Percentiles rank a stretch among this genome's conserved stretches.
Evolutionary conservation across 2,113 vertebrate species (phyloP).

Genomic region (Actinemys pallida): DNA sequence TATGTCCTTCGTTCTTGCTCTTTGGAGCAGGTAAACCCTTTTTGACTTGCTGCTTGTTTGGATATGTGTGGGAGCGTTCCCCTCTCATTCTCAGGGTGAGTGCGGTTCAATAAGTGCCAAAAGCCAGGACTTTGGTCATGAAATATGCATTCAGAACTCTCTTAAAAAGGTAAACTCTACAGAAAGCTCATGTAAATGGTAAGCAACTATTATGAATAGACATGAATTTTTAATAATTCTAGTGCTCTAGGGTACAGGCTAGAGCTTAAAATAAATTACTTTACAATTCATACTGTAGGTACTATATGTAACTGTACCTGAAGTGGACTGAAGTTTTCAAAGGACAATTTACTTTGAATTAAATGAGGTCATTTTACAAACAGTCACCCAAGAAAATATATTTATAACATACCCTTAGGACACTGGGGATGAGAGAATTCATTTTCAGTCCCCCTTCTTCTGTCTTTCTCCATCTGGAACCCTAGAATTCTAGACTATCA

Average conservation of each 20-base stretch:
- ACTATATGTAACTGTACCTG: background rate
- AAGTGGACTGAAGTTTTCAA: background rate
- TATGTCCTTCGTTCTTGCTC: background rate
- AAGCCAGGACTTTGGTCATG: background rate
- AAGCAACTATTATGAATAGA: background rate
- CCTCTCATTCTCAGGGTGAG: accelerated
- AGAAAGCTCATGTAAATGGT: background rate
- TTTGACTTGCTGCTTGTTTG: background rate
- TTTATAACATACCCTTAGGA: background rate
- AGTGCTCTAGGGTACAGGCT: background rate
- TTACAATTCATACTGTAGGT: background rate
- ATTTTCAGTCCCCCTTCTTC: background rate
- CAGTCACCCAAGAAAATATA: background rate
- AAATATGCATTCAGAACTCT: background rate
- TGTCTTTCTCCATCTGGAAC: accelerated
- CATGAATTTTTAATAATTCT: constrained; percentile 31
- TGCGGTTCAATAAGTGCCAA: background rate
- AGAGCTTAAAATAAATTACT: constrained; percentile 12
- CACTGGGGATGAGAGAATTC: background rate
- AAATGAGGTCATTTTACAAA: background rate
- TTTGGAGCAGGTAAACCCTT: background rate
- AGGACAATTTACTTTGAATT: background rate
- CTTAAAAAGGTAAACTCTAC: background rate
- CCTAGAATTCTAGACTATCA: background rate
- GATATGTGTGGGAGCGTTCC: background rate